Percentiles rank a stretch among this genome's conserved stretches.
phyloP scores from a whole-genome alignment of 2,888 invertebrate species.

The Prenolepis imparis region DNA sequence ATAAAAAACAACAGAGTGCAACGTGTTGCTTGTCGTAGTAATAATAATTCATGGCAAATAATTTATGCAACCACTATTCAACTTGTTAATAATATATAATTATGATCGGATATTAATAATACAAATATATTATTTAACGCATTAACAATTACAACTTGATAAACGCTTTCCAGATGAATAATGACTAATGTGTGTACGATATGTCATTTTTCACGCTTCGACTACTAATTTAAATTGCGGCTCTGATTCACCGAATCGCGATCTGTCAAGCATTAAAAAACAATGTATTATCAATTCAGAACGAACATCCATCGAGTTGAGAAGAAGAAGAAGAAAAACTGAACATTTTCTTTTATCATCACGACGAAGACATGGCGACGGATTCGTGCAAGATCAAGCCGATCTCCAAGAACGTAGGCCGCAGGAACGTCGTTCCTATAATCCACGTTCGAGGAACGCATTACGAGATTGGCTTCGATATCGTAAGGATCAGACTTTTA shows the following conservation, averaged over 20 bases:
- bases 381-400: neutral
- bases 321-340: neutral
- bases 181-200: neutral
- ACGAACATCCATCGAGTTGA: neutral
- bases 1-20: neutral
- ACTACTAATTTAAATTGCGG: neutral
- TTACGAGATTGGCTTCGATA: slow-evolving; percentile 95
- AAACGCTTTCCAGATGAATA: neutral
- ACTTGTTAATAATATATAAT: neutral
- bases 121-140: neutral
- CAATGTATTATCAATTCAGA: neutral
- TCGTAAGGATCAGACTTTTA: slow-evolving; percentile 88
- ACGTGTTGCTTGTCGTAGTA: neutral
- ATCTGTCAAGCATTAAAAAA: neutral
- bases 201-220: slow-evolving; percentile 2
- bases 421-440: slow-evolving; percentile 91
- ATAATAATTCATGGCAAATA: neutral
- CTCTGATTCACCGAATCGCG: neutral
- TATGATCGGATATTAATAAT: neutral
- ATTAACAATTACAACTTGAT: neutral
- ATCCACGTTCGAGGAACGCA: slow-evolving; percentile 93
- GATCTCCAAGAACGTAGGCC: slow-evolving; percentile 62
- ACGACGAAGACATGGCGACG: slow-evolving; percentile 12
- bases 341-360: neutral
- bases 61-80: neutral